Evolutionary conservation across 2,888 invertebrate species (phyloP).

Genomic region (Eristalis intricaria): DNA sequence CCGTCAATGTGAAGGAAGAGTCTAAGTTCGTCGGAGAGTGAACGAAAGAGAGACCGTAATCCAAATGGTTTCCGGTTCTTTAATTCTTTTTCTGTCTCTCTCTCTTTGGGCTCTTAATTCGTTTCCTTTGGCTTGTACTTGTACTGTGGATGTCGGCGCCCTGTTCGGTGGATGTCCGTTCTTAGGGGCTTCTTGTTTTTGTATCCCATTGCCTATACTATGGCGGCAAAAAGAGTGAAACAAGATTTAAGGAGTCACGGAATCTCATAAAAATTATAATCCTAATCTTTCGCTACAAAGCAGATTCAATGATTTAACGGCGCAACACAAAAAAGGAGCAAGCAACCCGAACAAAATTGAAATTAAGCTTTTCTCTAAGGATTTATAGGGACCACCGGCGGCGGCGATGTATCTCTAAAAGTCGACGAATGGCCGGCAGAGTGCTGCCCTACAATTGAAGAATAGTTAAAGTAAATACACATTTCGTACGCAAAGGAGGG

Average conservation of each 20-base stretch:
- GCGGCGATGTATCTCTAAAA: background rate
- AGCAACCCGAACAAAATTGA: conserved; percentile 9
- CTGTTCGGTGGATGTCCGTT: conserved; percentile 3
- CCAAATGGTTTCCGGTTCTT: conserved; percentile 54
- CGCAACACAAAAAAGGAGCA: background rate
- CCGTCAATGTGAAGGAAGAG: background rate
- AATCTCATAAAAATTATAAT: conserved; percentile 60
- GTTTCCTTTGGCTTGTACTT: conserved; percentile 39
- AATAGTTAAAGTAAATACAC: conserved; percentile 14
- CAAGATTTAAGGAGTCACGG: conserved; percentile 46
- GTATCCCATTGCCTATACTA: background rate
- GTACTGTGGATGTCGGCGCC: conserved; percentile 11
- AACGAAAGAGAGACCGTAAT: conserved; percentile 42
- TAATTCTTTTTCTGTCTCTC: conserved; percentile 20
- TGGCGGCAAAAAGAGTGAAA: background rate
- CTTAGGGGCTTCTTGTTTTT: background rate
- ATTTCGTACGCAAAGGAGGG: conserved; percentile 23
- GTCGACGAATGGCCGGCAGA: background rate
- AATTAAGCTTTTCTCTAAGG: conserved; percentile 15
- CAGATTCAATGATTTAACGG: conserved; percentile 26
- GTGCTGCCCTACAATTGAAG: background rate
- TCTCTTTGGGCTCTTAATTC: conserved; percentile 51
- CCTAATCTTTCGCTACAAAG: conserved; percentile 32
- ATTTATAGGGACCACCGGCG: conserved; percentile 7
- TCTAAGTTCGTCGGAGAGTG: background rate